Percentiles rank a stretch among this genome's conserved stretches.
Conservation (phyloP, 1,140 invertebrate species). For the Aradophagus sp. region DNA sequence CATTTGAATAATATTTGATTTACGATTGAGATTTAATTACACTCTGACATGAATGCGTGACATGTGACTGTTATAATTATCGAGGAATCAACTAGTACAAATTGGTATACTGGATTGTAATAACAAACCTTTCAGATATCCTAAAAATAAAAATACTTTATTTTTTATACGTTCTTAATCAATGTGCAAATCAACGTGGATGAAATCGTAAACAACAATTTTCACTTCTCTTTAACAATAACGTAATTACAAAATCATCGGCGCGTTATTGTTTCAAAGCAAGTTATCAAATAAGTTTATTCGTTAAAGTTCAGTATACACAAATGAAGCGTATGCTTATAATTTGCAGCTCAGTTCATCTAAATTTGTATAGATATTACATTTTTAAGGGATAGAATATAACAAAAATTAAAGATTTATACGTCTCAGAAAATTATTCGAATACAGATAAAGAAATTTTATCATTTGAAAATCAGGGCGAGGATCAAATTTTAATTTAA, state of each 20-base stretch:
- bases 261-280: too few relatives aligned
- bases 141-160: slow-evolving; percentile 8
- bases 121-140: slow-evolving; percentile 30
- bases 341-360: too few relatives aligned
- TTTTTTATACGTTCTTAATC: background rate
- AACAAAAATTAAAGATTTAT: too few relatives aligned
- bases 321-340: too few relatives aligned
- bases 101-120: slow-evolving; percentile 31
- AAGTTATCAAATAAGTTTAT: too few relatives aligned
- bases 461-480: too few relatives aligned
- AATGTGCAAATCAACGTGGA: slow-evolving; percentile 7
- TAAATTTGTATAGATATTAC: too few relatives aligned
- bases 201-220: slow-evolving; percentile 16
- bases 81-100: slow-evolving; percentile 22
- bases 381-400: too few relatives aligned
- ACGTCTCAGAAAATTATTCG: too few relatives aligned
- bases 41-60: slow-evolving; percentile 24
- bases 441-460: too few relatives aligned
- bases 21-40: slow-evolving; percentile 40
- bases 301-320: too few relatives aligned
- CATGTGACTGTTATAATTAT: slow-evolving; percentile 39
- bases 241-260: background rate
- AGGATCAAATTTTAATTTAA: too few relatives aligned
- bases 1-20: slow-evolving; percentile 21
- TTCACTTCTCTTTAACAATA: background rate